Percentiles rank a stretch among this genome's conserved stretches.
These are phyloP conservation scores for Dasypus novemcinctus DNA, from an alignment of 2,113 vertebrate species.

Conservation along the genomic window DNA sequence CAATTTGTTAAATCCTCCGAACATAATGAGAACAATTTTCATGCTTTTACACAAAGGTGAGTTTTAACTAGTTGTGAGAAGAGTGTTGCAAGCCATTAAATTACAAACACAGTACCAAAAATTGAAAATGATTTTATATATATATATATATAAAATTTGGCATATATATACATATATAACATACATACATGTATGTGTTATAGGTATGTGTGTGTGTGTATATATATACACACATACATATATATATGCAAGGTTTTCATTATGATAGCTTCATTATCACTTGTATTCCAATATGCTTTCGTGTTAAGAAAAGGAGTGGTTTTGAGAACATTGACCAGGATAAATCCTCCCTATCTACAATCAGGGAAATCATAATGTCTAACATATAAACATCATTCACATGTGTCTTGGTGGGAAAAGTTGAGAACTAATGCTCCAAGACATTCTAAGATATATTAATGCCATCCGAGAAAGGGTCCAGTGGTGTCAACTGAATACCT, in stretches of 20 bases:
- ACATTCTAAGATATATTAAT: neutral
- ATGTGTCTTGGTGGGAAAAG: neutral
- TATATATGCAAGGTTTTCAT: neutral
- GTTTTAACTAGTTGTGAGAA: neutral
- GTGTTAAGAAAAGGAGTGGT: neutral
- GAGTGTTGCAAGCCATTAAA: neutral
- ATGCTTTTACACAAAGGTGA: neutral
- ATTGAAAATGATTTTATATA: slow-evolving; percentile 3
- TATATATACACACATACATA: too few species aligned
- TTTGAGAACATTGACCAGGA: slow-evolving; percentile 14
- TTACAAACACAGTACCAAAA: neutral
- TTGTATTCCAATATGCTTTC: slow-evolving; percentile 4
- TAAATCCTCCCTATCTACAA: slow-evolving; percentile 11
- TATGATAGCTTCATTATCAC: neutral
- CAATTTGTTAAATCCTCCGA: neutral
- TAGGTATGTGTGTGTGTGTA: too few species aligned
- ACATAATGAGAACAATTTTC: neutral
- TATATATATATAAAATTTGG: neutral
- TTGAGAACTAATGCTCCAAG: slow-evolving; percentile 2
- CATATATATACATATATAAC: neutral
- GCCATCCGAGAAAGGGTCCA: neutral
- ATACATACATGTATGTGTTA: neutral
- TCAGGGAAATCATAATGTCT: neutral
- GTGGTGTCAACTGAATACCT: neutral
- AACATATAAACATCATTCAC: neutral